These are phyloP conservation scores for Danionella cerebrum DNA, from an alignment of 2,113 vertebrate genomes.

Conservation along the genomic window DNA sequence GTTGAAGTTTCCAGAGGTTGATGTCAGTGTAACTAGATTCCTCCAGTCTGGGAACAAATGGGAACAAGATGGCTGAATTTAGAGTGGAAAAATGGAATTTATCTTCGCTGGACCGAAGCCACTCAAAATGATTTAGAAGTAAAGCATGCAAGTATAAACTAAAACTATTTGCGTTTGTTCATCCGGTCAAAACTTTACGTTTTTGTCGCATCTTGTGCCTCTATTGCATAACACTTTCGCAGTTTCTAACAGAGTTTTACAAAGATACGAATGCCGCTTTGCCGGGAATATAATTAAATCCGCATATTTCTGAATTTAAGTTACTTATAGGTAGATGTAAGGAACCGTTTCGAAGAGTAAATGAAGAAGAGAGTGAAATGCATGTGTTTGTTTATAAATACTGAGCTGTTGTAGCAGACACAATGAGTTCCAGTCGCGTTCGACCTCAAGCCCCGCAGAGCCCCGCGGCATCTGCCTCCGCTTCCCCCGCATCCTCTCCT, in stretches of 20 bases:
- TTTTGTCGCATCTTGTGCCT: background rate
- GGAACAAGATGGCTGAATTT: conserved; percentile 72
- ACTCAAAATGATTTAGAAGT: background rate
- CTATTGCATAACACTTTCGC: background rate
- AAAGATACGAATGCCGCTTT: background rate
- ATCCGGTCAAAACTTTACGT: no score
- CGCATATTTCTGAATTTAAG: background rate
- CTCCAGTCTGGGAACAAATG: conserved; percentile 34
- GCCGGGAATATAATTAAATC: background rate
- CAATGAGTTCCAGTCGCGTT: conserved; percentile 66
- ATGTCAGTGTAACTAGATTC: conserved; percentile 24
- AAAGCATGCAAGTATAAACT: background rate
- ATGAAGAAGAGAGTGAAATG: background rate
- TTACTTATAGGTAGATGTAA: no score
- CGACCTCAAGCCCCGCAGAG: conserved; percentile 57
- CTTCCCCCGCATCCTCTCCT: conserved; percentile 33
- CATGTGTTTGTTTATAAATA: background rate
- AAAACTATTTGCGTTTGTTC: background rate
- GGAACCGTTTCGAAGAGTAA: background rate
- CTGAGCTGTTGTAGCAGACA: background rate
- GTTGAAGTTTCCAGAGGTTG: conserved; percentile 20
- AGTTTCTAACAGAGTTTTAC: background rate
- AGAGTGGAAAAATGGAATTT: conserved; percentile 40
- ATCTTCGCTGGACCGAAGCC: conserved; percentile 3
- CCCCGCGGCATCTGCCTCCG: conserved; percentile 37